Conservation (phyloP, 2,888 invertebrate genomes). For the Seladonia tumulorum region DNA sequence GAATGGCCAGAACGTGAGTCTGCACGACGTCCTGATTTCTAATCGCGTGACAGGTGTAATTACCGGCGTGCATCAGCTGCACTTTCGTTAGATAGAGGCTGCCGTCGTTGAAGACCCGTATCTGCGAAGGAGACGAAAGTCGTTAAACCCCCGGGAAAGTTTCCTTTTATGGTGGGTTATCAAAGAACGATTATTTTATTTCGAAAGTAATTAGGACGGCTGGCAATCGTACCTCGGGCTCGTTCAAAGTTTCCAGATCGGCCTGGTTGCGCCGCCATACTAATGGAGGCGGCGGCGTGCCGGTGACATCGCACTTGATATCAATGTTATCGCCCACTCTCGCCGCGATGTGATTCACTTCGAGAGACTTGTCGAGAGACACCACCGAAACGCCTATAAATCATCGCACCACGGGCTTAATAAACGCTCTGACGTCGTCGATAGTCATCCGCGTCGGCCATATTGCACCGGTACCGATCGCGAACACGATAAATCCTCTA, state of each 20-base stretch:
- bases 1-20: constrained; percentile 90
- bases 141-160: background rate
- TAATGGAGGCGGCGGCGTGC: constrained; percentile 89
- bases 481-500: background rate
- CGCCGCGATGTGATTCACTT: constrained; percentile 89
- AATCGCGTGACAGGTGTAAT: constrained; percentile 91
- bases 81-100: constrained; percentile 90
- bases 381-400: constrained; percentile 89
- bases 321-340: constrained; percentile 91
- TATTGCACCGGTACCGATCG: background rate
- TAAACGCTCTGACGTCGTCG: background rate
- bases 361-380: constrained; percentile 89
- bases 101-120: constrained; percentile 90
- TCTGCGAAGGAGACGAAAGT: constrained; percentile 71
- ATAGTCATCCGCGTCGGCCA: background rate
- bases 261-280: constrained; percentile 90
- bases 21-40: constrained; percentile 90
- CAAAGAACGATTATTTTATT: background rate
- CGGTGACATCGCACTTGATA: constrained; percentile 91
- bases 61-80: constrained; percentile 90
- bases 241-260: constrained; percentile 87
- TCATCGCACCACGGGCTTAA: constrained; percentile 20
- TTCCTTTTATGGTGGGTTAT: background rate
- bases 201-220: background rate
- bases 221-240: constrained; percentile 85